phyloP scores from a whole-genome alignment of 1,140 invertebrate genomes.

The Nasonia giraulti region DNA sequence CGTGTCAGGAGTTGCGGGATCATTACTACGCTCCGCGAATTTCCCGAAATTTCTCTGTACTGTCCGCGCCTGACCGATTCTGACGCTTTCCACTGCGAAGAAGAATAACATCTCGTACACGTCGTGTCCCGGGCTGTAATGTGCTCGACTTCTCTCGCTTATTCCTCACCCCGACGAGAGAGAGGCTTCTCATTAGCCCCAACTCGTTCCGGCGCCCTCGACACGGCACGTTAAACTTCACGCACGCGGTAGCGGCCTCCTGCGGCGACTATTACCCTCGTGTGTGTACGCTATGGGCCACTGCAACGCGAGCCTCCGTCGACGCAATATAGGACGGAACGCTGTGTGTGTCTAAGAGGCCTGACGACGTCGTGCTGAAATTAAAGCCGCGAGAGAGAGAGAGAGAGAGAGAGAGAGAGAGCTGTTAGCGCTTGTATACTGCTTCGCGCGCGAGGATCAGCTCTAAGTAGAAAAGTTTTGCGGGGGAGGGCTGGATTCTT shows the following conservation, averaged over 20 bases:
- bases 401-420: neutral
- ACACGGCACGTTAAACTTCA: constrained; percentile 3
- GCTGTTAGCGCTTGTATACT: neutral
- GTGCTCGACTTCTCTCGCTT: too few relatives aligned
- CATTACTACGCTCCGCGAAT: too few relatives aligned
- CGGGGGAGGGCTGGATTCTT: too few relatives aligned
- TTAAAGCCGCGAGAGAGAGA: neutral
- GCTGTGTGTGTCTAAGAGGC: neutral
- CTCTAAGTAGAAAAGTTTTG: too few relatives aligned
- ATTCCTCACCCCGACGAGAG: too few relatives aligned
- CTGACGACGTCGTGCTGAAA: neutral
- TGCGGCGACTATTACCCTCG: neutral
- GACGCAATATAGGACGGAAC: neutral
- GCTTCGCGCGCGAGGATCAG: neutral
- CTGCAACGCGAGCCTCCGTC: neutral
- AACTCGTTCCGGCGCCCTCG: neutral
- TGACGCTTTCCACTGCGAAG: neutral
- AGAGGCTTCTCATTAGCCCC: neutral
- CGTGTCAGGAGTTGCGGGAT: too few relatives aligned
- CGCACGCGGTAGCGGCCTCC: neutral
- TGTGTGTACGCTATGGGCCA: too few relatives aligned
- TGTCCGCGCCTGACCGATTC: too few relatives aligned
- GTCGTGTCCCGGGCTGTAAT: too few relatives aligned
- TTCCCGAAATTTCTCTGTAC: too few relatives aligned
- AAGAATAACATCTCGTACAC: neutral